Conservation (phyloP, 2,113 vertebrate species). For the Chlorodrepanis virens region DNA sequence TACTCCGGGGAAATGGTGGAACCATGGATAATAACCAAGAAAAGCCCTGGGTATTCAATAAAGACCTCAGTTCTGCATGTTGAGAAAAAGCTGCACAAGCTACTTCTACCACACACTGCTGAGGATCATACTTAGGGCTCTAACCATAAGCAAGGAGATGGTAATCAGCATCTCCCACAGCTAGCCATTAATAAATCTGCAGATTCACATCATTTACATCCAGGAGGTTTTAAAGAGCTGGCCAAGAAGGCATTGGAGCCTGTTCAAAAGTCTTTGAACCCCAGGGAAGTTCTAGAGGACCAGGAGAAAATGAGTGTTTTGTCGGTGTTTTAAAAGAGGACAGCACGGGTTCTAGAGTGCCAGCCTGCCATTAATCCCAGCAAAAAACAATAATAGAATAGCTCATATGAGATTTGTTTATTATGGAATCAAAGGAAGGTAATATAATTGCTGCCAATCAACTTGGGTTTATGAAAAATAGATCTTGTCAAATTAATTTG, state of each 20-base stretch:
- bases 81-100: conserved; percentile 62
- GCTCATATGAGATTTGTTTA: conserved; percentile 51
- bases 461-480: conserved; percentile 67
- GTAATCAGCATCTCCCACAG: conserved; percentile 68
- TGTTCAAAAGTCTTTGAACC: conserved; percentile 4
- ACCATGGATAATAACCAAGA: conserved; percentile 29
- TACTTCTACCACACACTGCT: conserved; percentile 55
- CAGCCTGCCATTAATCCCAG: conserved; percentile 24
- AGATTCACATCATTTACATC: conserved; percentile 62
- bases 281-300: conserved; percentile 54
- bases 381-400: conserved; percentile 1
- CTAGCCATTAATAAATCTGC: conserved; percentile 67
- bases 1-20: conserved; percentile 3
- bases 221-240: conserved; percentile 16
- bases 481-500: conserved; percentile 72
- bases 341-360: conserved; percentile 14
- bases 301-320: conserved; percentile 6
- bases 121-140: conserved; percentile 43
- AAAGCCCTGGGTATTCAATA: conserved; percentile 20
- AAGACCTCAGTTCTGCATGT: conserved; percentile 1
- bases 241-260: conserved; percentile 1
- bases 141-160: conserved; percentile 65
- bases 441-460: conserved; percentile 71
- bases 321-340: background rate
- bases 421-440: conserved; percentile 61